Evolutionary conservation across 2,797 vertebrate genomes (phyloP).

Genomic region (Natrix natrix): DNA sequence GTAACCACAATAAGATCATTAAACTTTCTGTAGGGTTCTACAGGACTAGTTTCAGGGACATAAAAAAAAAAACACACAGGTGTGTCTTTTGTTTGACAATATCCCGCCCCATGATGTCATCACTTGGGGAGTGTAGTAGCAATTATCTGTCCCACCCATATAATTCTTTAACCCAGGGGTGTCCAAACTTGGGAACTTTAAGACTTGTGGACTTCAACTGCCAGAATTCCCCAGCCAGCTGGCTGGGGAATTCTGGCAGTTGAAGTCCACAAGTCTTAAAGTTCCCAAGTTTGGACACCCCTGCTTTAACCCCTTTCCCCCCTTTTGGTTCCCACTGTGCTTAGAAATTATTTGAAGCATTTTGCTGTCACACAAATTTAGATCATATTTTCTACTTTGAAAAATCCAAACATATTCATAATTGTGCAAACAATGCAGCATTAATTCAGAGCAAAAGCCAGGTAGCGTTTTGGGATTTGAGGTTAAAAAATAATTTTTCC

Average conservation of each 20-base stretch:
- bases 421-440: background rate
- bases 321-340: accelerated
- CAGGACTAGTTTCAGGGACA: slow-evolving; percentile 32
- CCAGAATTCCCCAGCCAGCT: no score
- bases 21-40: slow-evolving; percentile 3
- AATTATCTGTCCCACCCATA: background rate
- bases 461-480: no score
- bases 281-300: no score
- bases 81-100: slow-evolving; percentile 28
- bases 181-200: no score
- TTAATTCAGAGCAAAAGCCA: background rate
- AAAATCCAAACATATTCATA: background rate
- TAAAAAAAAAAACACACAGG: slow-evolving; percentile 25
- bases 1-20: slow-evolving; percentile 30
- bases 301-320: background rate
- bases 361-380: background rate
- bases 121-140: background rate
- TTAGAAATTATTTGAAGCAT: background rate
- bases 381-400: background rate
- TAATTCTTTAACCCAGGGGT: background rate
- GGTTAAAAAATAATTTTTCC: background rate
- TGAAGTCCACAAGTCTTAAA: no score
- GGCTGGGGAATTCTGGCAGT: no score
- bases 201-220: no score
- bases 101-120: background rate